phyloP scores from a whole-genome alignment of 2,113 vertebrate genomes.

The Hypanus sabinus region DNA sequence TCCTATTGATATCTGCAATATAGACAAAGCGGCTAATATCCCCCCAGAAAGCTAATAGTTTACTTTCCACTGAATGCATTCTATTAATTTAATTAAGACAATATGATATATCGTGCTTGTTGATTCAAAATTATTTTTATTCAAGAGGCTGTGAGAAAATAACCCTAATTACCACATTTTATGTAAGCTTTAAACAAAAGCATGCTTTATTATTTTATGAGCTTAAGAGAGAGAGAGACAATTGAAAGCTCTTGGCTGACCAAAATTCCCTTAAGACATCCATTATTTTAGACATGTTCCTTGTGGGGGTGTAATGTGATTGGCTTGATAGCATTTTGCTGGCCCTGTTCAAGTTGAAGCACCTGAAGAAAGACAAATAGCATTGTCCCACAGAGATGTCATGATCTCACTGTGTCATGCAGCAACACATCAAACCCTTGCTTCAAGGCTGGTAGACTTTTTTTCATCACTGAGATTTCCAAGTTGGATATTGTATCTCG shows the following conservation, averaged over 20 bases:
- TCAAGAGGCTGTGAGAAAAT: background rate
- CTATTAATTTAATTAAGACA: background rate
- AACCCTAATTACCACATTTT: background rate
- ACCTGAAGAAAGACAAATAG: background rate
- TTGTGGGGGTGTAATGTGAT: background rate
- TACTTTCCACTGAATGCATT: background rate
- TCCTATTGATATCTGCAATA: background rate
- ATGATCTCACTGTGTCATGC: background rate
- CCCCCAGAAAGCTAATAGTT: background rate
- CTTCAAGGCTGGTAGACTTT: background rate
- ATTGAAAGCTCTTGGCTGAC: background rate
- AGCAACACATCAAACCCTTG: background rate
- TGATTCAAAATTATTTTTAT: slow-evolving; percentile 4
- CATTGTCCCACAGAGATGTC: background rate
- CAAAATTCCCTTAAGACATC: background rate
- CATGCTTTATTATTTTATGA: no score
- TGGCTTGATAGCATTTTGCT: background rate
- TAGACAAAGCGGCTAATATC: background rate
- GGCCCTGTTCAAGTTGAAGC: background rate
- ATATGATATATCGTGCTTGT: background rate
- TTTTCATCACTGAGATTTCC: background rate
- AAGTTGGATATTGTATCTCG: background rate
- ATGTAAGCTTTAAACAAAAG: background rate
- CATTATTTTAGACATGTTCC: background rate
- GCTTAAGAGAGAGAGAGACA: background rate